phyloP scores from a whole-genome alignment of 2,797 vertebrate species.

The Falco cherrug region DNA sequence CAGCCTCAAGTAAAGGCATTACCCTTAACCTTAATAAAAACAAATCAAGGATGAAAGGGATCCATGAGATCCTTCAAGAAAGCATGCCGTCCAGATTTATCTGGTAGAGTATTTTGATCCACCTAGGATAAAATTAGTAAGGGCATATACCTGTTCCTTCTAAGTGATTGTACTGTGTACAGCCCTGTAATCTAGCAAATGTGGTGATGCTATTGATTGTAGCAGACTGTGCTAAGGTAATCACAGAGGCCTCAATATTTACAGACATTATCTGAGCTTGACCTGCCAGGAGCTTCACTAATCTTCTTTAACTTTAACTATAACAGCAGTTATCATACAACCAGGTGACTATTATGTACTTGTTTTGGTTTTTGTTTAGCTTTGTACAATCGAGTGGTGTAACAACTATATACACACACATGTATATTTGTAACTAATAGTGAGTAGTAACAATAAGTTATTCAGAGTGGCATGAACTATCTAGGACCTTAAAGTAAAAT shows the following conservation, averaged over 20 bases:
- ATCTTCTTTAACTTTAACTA: background rate
- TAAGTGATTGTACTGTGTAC: background rate
- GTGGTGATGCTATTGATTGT: background rate
- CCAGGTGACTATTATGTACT: background rate
- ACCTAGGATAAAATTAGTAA: background rate
- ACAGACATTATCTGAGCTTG: background rate
- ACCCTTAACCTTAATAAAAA: background rate
- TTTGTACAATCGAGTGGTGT: background rate
- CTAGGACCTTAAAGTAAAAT: background rate
- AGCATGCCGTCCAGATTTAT: accelerated
- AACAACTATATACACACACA: background rate
- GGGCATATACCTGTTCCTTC: background rate
- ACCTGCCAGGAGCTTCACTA: background rate
- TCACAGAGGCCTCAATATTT: background rate
- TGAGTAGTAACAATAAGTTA: background rate
- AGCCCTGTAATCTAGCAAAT: background rate
- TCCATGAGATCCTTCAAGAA: background rate
- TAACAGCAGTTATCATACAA: background rate
- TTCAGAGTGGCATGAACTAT: background rate
- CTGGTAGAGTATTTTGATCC: background rate
- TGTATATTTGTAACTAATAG: background rate
- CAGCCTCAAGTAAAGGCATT: background rate
- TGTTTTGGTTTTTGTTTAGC: background rate
- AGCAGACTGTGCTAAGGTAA: background rate
- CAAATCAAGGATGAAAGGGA: background rate